phyloP scores from a whole-genome alignment of 2,888 invertebrate species.

The Odontomyia ornata region DNA sequence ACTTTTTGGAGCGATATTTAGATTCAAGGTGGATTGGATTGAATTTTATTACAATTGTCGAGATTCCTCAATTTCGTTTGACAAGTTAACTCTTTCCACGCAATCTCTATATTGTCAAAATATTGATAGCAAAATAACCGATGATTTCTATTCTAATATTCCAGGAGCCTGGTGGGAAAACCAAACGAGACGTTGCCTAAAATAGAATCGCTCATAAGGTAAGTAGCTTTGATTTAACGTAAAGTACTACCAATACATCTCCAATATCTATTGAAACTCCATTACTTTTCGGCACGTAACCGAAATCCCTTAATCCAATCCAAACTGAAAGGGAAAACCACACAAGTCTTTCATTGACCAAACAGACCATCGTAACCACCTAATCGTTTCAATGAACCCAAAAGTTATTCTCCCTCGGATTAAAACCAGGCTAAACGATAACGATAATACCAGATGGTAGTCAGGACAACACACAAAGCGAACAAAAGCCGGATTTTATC shows the following conservation, averaged over 20 bases:
- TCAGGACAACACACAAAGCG: background rate
- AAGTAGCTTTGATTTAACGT: background rate
- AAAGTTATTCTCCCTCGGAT: background rate
- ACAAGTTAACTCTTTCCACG: no score
- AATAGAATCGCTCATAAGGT: conserved; percentile 1
- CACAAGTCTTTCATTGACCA: conserved; percentile 25
- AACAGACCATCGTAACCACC: conserved; percentile 10
- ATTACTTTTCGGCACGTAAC: no score
- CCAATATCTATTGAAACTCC: background rate
- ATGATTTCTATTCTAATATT: background rate
- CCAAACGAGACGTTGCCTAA: background rate
- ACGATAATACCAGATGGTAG: conserved; percentile 9
- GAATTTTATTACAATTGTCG: no score
- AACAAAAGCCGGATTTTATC: background rate
- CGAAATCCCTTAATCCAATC: background rate
- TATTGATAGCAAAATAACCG: background rate
- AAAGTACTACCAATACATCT: background rate
- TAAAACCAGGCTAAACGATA: background rate
- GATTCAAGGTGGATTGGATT: no score
- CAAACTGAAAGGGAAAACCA: background rate
- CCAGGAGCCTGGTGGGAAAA: background rate
- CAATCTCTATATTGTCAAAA: no score
- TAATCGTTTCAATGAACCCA: background rate
- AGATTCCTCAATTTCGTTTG: no score
- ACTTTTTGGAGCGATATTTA: no score